Evolutionary conservation across 2,888 invertebrate species (phyloP), one percentile per base, ranked within the genome.

Genomic region (Hydroisotoma schaefferi): DNA sequence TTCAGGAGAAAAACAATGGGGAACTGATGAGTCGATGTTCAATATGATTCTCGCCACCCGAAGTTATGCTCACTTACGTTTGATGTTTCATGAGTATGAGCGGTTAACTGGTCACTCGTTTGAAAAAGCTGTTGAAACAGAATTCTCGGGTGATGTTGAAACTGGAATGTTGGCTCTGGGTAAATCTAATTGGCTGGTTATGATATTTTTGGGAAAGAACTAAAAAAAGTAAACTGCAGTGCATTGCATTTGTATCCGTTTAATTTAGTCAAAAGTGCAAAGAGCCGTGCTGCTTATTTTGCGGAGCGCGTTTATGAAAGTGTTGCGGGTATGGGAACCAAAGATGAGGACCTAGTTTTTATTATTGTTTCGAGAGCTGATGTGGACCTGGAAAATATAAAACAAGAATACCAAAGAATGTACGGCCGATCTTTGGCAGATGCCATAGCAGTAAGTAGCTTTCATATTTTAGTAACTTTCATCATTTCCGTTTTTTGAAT

Each of bases 281-380:
- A 85, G 74, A 87, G 90, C 77, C 85, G 87, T 77, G 82, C 88
- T 0, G 82, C 83, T 33, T 94, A 87, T 81, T 94, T 92, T 78
- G 94, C 94, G 0, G 87, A 89, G 75, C 84, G 87, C 44, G 80
- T 94, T 55, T 86, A 92, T 78, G 86, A 88, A 75, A 86, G 89
- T 55, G 91, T 94, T 90, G 88, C 87, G 75, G 94, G 94, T 3
- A 77, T 88, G 67, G 94, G 94, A 62, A 94, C 94, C 3, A 87
- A 90, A 75, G 94, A 94, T 76, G 81, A 84, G 51, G 87, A 88
- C 73, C 81, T 94, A 69, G 92, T 94, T 73, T 85, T 94, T 74
- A 80, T 94, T 59, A 82, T 93, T 73, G 87, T 90, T 49, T 88
- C 90, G 1, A 84, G 92, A 72, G 84, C 84, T 74, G 89, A 92